Evolutionary conservation across 2,797 vertebrate genomes (phyloP), one percentile per base, ranked within the genome.

Genomic region (Pogonophryne albipinna): DNA sequence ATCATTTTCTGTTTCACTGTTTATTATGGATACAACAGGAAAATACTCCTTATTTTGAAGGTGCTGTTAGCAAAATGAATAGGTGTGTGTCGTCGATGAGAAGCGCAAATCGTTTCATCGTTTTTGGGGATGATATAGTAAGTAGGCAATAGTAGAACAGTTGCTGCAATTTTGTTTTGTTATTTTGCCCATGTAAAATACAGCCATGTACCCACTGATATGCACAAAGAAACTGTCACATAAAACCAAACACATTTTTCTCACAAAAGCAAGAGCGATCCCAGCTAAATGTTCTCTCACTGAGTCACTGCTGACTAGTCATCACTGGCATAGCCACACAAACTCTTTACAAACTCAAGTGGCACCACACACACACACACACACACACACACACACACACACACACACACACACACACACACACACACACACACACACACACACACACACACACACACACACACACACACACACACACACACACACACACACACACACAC

Each of bases 281-380:
- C 80, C 84, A 84, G 87, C 87, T 89, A 87, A 93, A 93, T 92
- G 91, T 93, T 91, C 90, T 93, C 89, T 86, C 93, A 76, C 89
- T 92, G 90, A 94, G 85, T 93, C 91, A 93, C 86, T 31, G 67
- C 82, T 87, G 85, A 91, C 82, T 76, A 89, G 85, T 89, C 90
- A 85, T 89, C 80, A 57, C 58, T 80, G 80, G 79, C 76, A 64
- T 47, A 49, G 72, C 79, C 83, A 82, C 88, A 87, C 86, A 83
- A 82, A 83, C 79, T 77, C 42, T 72, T 74, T 69, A 78, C 70
- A 78, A 80, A 76, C 77, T 77, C 19, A 46, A 78, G 74, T 68
- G 68, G 70, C 78, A 74, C 67, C 59, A 60, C 79, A 65, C 80
- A 62, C 71, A 50, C 23, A 51, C 74, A 2, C 27, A 55, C 62